phyloP scores from a whole-genome alignment of 2,888 invertebrate species.

The Rapana venosa region DNA sequence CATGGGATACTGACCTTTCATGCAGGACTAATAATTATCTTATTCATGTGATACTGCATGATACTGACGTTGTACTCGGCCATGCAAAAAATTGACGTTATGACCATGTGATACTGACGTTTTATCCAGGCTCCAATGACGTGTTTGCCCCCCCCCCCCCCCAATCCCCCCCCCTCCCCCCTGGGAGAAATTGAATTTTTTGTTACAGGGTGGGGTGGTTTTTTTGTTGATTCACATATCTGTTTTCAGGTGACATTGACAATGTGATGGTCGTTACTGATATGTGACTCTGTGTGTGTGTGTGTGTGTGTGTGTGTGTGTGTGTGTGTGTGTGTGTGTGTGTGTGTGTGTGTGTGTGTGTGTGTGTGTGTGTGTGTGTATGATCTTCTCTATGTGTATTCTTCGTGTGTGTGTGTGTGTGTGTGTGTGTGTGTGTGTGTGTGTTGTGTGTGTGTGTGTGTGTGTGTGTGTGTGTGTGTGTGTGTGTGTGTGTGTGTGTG shows the following conservation, averaged over 20 bases:
- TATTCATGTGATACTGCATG: too few species aligned
- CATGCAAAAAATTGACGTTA: too few species aligned
- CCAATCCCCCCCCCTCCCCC: too few species aligned
- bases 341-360: slow-evolving; percentile 16
- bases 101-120: too few species aligned
- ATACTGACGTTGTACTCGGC: too few species aligned
- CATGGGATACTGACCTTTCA: too few species aligned
- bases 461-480: background rate
- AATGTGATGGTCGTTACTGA: background rate
- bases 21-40: too few species aligned
- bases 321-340: slow-evolving; percentile 36
- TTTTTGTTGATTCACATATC: background rate
- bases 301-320: slow-evolving; percentile 36
- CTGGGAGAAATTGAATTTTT: too few species aligned
- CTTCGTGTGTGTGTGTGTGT: background rate
- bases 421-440: background rate
- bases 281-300: slow-evolving; percentile 13
- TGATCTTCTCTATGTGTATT: background rate
- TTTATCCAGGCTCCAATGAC: too few species aligned
- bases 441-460: background rate
- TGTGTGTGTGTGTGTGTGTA: background rate
- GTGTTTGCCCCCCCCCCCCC: too few species aligned
- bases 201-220: background rate
- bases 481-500: background rate
- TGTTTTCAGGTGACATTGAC: too few species aligned